These are phyloP conservation scores for Harpalus rubripes DNA, from an alignment of 2,888 invertebrate species.

Conservation along the genomic window DNA sequence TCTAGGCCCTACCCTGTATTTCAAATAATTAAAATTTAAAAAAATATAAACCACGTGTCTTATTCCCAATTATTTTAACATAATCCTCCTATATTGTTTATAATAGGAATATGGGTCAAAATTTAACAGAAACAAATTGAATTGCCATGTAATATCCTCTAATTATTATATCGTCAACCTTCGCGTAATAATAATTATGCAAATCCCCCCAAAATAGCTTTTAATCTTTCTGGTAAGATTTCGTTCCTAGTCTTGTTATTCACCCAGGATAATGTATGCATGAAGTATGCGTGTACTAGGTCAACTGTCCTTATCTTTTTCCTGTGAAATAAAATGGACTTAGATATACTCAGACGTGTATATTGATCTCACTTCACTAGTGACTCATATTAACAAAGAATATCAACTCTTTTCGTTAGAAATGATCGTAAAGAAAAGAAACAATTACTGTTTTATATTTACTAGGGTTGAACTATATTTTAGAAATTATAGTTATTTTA, in stretches of 20 bases:
- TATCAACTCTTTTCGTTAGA: neutral
- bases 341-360: slow-evolving; percentile 3
- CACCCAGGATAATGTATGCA: slow-evolving; percentile 32
- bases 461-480: too few relatives aligned
- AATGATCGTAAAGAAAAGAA: neutral
- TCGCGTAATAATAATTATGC: slow-evolving; percentile 1
- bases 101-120: neutral
- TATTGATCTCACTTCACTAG: neutral
- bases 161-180: neutral
- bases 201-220: neutral
- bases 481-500: too few relatives aligned
- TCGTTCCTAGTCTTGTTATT: neutral
- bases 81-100: too few relatives aligned
- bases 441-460: neutral
- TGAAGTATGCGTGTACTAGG: slow-evolving; percentile 34
- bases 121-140: neutral
- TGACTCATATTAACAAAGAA: neutral
- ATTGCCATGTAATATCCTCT: neutral
- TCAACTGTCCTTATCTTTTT: slow-evolving; percentile 44
- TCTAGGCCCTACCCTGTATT: too few relatives aligned
- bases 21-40: too few relatives aligned
- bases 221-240: neutral
- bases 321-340: slow-evolving; percentile 2
- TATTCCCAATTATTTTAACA: too few relatives aligned
- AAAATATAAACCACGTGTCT: too few relatives aligned